phyloP scores from a whole-genome alignment of 2,888 invertebrate genomes.

The Gasteruption jaculator region DNA sequence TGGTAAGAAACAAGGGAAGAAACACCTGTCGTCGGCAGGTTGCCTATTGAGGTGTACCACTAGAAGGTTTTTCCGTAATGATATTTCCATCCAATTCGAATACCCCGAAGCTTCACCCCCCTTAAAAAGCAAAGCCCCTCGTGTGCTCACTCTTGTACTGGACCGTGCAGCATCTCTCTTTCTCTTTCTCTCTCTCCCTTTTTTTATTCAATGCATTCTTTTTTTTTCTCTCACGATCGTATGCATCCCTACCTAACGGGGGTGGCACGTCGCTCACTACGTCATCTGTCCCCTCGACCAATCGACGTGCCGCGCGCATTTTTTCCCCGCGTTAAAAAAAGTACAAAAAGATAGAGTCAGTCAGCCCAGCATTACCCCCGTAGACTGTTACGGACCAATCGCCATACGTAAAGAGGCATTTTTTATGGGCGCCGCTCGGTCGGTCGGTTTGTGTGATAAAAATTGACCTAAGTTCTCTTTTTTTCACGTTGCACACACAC shows the following conservation, averaged over 20 bases:
- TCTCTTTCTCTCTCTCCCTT: too few relatives aligned
- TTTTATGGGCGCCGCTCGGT: slow-evolving; percentile 50
- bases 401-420: slow-evolving; percentile 53
- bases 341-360: slow-evolving; percentile 26
- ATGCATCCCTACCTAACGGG: slow-evolving; percentile 38
- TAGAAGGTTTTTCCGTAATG: slow-evolving; percentile 43
- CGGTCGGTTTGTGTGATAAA: slow-evolving; percentile 50
- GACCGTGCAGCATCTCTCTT: slow-evolving; percentile 12
- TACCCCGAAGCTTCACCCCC: slow-evolving; percentile 27
- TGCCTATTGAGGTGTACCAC: slow-evolving; percentile 30
- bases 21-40: too few relatives aligned
- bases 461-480: slow-evolving; percentile 49
- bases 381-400: slow-evolving; percentile 49
- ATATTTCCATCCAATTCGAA: slow-evolving; percentile 47
- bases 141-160: slow-evolving; percentile 12
- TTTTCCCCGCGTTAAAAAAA: slow-evolving; percentile 48
- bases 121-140: too few relatives aligned
- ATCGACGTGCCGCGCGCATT: slow-evolving; percentile 51
- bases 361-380: slow-evolving; percentile 49
- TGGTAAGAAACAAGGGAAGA: too few relatives aligned
- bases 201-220: too few relatives aligned
- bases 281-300: slow-evolving; percentile 53
- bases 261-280: slow-evolving; percentile 53
- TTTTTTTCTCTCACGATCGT: too few relatives aligned
- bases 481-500: slow-evolving; percentile 39